phyloP scores from a whole-genome alignment of 2,113 vertebrate genomes.

The Ifrita kowaldi region DNA sequence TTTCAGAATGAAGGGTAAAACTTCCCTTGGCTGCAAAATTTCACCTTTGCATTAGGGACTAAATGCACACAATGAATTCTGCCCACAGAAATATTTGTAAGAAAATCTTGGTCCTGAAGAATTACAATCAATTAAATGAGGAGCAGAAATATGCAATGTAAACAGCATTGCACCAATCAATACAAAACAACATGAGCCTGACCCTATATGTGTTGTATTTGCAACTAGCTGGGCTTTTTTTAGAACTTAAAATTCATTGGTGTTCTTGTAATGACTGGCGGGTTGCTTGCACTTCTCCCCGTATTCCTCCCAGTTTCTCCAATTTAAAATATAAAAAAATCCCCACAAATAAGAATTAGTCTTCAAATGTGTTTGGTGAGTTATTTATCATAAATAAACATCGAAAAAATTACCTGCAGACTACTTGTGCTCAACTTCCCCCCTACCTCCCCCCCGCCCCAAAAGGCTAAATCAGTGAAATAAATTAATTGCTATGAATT shows the following conservation, averaged over 20 bases:
- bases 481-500: slow-evolving; percentile 68
- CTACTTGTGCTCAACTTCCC: background rate
- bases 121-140: background rate
- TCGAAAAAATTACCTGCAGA: slow-evolving; percentile 40
- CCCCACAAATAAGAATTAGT: background rate
- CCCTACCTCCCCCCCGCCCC: background rate
- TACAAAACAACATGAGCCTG: background rate
- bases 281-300: background rate
- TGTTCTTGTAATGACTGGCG: background rate
- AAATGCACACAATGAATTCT: background rate
- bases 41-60: background rate
- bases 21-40: background rate
- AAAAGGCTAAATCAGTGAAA: slow-evolving; percentile 64
- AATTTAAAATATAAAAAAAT: background rate
- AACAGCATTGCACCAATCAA: background rate
- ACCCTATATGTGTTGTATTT: background rate
- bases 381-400: slow-evolving; percentile 29
- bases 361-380: background rate
- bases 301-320: background rate
- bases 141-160: background rate
- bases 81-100: background rate
- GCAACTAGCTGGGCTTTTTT: background rate
- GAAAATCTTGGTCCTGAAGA: background rate
- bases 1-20: background rate
- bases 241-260: background rate